Base-by-base conservation (phyloP, 2,113 vertebrate species). In the Bubo scandiacus region DNA sequence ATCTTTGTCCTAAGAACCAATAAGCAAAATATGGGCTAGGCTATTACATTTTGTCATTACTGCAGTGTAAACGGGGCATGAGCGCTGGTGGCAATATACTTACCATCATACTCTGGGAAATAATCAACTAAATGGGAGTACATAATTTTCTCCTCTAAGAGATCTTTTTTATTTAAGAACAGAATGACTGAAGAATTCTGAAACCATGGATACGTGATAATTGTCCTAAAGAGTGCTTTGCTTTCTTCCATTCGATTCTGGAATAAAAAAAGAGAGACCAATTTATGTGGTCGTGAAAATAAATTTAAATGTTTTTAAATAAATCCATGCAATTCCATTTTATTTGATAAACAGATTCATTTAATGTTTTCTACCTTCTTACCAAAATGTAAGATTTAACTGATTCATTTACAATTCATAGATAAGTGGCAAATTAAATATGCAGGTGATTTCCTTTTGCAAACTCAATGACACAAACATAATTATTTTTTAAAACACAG, bases 81-180 rank as follows among this genome's bases (percentile, higher is more conserved):
- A 90, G 19, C 23, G 85, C 52, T 81, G 73, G 34, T 74, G n/a
- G 23, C 61, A 82, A 30, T 59, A 74, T 51, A 96, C 98, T 98
- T 97, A 99, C 99, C 99, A 80, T 99, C 98, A 90, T 99, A 99
- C 96, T 99, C 99, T 45, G 99, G 99, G 92, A 99, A 99, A 97
- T 99, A 99, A 96, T 99, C 99, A 52, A 99, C 99, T 97, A 99
- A 98, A 96, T 99, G 99, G 45, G 99, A 99, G 97, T 99, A 99
- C 98, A 99, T 98, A 93, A 99, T 99, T 98, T 99, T 99, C 97
- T 99, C 99, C 97, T 99, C 99, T 97, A 99, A 97, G 88, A 99
- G 98, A 97, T 99, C 99, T 96, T 99, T 99, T 98, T 99, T 99
- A 98, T 99, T 99, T 98, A 99, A 98, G 98, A 99, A 99, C 92